Base-by-base conservation (phyloP, 2,888 invertebrate species). In the Drosophila testacea region DNA sequence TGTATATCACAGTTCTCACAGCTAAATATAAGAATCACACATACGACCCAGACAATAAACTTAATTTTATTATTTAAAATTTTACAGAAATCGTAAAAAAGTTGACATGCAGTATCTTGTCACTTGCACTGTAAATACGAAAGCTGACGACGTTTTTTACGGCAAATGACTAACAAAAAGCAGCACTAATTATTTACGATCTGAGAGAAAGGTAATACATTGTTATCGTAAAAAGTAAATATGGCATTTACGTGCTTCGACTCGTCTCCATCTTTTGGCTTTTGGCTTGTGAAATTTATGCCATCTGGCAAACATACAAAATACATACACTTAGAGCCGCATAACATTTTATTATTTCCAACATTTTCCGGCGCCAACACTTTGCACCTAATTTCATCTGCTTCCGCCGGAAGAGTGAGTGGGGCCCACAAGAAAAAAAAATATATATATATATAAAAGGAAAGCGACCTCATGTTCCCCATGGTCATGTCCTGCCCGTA, bases 161-260 rank as follows among this genome's bases (percentile, higher is more conserved):
- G 60, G 13, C 51, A 48, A 61, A 66, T 51, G 64, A 55, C 78
- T 65, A 44, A 70, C 68, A 71, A 57, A 65, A 60, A 65, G 60
- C 66, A 68, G 46, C 61, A 63, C 87, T 88, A 89, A 84, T 84
- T 88, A 84, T 84, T 84, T 84, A 84, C 89, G 84, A 89, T 73
- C 73, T 54, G 42, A 34, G 52, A 36, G 44, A 56, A 59, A 51
- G 44, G 74, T 71, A 71, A 67, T 61, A 74, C 62, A 70, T 81
- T 73, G 73, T 81, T 77, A 77, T 72, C 84, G 61, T 86, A 80
- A 88, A 88, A 85, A 70, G 74, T 74, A 71, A 77, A 69, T 79
- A 81, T 77, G 70, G 73, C 81, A 77, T 74, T 81, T 77, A 74
- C 79, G 87, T 86, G 87, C 63, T 42, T 22, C 55, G 16, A 28